Conservation (phyloP, 2,888 invertebrate species). For the Eudemis profundana region DNA sequence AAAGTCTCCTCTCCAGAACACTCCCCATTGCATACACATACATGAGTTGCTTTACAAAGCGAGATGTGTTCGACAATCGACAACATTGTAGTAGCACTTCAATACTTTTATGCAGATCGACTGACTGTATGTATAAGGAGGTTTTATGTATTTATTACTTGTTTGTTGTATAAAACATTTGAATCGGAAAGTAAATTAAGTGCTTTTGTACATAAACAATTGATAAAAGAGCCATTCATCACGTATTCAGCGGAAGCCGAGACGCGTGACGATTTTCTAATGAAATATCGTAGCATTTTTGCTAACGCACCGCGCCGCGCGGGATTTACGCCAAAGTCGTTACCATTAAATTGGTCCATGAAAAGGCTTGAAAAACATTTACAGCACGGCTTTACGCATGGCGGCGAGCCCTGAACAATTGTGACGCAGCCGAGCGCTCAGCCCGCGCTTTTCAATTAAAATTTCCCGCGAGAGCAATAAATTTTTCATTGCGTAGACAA, state of each 20-base stretch:
- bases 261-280: constrained; percentile 44
- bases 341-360: constrained; percentile 44
- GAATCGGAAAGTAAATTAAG: constrained; percentile 19
- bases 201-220: constrained; percentile 32
- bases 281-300: constrained; percentile 38
- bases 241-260: constrained; percentile 35
- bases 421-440: constrained; percentile 45
- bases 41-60: no score
- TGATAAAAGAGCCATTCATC: constrained; percentile 29
- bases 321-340: constrained; percentile 37
- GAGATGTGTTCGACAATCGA: no score
- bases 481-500: constrained; percentile 74
- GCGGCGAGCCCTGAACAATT: constrained; percentile 49
- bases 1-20: no score
- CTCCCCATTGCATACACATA: no score
- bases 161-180: not conserved
- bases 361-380: constrained; percentile 44
- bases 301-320: constrained; percentile 28
- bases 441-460: constrained; percentile 65
- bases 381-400: constrained; percentile 44
- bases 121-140: not conserved
- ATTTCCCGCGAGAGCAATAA: constrained; percentile 75
- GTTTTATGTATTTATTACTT: not conserved
- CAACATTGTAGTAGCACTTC: no score
- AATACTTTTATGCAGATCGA: not conserved